Evolutionary conservation across 2,113 vertebrate species (phyloP).

Genomic region (Corvus moneduloides): DNA sequence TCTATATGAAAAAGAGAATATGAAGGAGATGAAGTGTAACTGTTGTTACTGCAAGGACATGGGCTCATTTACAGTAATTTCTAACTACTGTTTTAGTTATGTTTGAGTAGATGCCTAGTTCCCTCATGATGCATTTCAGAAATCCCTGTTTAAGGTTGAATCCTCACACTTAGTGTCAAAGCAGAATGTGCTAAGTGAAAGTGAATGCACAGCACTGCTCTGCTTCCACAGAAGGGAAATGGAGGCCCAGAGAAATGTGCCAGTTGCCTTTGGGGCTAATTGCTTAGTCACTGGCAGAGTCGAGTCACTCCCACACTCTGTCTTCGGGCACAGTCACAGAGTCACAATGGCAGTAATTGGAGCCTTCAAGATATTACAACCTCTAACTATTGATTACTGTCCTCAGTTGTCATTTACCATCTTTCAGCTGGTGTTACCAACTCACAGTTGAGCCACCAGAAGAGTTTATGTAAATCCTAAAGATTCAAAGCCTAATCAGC

Average conservation of each 20-base stretch:
- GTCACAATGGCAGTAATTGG: slow-evolving; percentile 8
- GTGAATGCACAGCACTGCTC: background rate
- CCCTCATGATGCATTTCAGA: background rate
- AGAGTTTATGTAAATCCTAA: slow-evolving; percentile 32
- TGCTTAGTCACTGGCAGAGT: background rate
- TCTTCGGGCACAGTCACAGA: background rate
- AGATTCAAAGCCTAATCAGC: slow-evolving; percentile 3
- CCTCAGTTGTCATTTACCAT: slow-evolving; percentile 40
- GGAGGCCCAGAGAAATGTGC: slow-evolving; percentile 9
- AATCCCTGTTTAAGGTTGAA: background rate
- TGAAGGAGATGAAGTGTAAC: background rate
- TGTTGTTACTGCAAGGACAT: background rate
- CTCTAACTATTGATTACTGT: slow-evolving; percentile 29
- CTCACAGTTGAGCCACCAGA: slow-evolving; percentile 16
- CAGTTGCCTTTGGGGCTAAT: slow-evolving; percentile 1
- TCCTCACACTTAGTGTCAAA: background rate
- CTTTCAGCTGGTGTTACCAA: slow-evolving; percentile 36
- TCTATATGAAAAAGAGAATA: background rate
- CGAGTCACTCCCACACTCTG: background rate
- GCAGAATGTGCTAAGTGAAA: background rate
- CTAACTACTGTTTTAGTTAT: background rate
- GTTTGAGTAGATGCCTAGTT: background rate
- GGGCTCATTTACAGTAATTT: background rate
- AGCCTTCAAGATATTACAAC: slow-evolving; percentile 45
- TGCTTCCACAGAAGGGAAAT: slow-evolving; percentile 64